Percentiles rank a stretch among this genome's conserved stretches.
These are phyloP conservation scores for Chrysemys picta DNA, from an alignment of 2,113 vertebrate species.

Conservation along the genomic window DNA sequence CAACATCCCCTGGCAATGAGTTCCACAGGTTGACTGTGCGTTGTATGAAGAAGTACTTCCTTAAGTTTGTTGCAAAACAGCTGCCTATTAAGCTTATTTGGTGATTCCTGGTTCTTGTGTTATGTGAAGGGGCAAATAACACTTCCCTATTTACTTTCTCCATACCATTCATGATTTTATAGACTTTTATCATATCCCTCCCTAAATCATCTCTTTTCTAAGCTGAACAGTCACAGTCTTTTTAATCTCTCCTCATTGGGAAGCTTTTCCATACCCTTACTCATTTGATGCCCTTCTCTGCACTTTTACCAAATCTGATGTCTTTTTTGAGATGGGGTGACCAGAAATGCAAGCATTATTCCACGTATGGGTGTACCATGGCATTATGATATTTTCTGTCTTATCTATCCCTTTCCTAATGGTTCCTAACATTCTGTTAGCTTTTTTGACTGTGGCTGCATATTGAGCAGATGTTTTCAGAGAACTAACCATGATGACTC, in stretches of 20 bases:
- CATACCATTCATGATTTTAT: background rate
- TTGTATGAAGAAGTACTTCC: background rate
- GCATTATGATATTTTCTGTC: background rate
- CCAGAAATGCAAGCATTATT: background rate
- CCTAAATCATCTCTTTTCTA: background rate
- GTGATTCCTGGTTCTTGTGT: background rate
- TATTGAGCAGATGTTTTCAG: background rate
- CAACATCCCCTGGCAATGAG: background rate
- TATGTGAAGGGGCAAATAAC: background rate
- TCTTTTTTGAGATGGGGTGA: background rate
- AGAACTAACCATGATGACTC: background rate
- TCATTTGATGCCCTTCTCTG: background rate
- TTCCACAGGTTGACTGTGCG: background rate
- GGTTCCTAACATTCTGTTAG: background rate
- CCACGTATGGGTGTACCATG: background rate
- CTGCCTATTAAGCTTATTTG: background rate
- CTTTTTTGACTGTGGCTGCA: background rate
- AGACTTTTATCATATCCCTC: background rate
- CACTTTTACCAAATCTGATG: background rate
- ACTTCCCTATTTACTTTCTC: background rate
- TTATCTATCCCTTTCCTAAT: background rate
- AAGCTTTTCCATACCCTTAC: background rate
- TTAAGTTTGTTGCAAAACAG: background rate
- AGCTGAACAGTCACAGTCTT: too few relatives aligned
- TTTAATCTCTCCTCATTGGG: background rate